A percentile compares a stretch with the other conserved stretches of the same genome.
phyloP scores from a whole-genome alignment of 2,888 invertebrate species.

The Minunthozetes semirufus region DNA sequence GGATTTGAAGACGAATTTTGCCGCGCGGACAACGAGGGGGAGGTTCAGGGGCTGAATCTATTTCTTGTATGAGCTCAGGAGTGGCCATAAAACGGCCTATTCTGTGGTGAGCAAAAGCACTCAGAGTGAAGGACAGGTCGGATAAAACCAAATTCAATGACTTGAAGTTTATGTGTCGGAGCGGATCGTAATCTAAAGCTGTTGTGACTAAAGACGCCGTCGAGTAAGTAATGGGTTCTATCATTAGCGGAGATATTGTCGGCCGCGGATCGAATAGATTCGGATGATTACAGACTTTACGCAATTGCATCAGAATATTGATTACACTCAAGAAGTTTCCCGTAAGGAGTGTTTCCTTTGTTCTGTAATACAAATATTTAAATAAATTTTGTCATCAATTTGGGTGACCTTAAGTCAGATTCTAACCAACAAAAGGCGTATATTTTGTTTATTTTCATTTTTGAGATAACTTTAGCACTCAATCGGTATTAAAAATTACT shows the following conservation, averaged over 20 bases:
- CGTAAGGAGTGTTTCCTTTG: constrained; percentile 80
- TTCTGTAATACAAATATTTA: constrained; percentile 55
- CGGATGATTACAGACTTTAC: constrained; percentile 97
- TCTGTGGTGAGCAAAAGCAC: constrained; percentile 77
- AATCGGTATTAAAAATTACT: too few species aligned
- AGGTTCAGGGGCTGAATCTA: constrained; percentile 56
- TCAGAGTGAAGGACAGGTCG: constrained; percentile 61
- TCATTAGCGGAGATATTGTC: constrained; percentile 85
- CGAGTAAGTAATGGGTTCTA: constrained; percentile 64
- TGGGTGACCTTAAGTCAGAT: neutral
- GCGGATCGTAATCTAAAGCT: constrained; percentile 64
- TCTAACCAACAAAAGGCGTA: neutral
- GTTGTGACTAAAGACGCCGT: constrained; percentile 66
- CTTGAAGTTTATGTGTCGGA: constrained; percentile 61
- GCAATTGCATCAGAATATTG: constrained; percentile 91
- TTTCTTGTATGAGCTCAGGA: constrained; percentile 62
- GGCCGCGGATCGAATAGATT: constrained; percentile 95
- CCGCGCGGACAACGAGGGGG: constrained; percentile 61
- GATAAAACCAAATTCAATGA: constrained; percentile 60
- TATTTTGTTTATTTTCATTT: constrained; percentile 56
- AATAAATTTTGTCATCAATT: too few species aligned
- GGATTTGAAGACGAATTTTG: constrained; percentile 59
- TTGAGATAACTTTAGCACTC: constrained; percentile 50
- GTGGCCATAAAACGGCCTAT: constrained; percentile 67
- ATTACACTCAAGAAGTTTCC: constrained; percentile 93